Base-by-base conservation (phyloP, 2,888 invertebrate species). In the Lasiommata megera region DNA sequence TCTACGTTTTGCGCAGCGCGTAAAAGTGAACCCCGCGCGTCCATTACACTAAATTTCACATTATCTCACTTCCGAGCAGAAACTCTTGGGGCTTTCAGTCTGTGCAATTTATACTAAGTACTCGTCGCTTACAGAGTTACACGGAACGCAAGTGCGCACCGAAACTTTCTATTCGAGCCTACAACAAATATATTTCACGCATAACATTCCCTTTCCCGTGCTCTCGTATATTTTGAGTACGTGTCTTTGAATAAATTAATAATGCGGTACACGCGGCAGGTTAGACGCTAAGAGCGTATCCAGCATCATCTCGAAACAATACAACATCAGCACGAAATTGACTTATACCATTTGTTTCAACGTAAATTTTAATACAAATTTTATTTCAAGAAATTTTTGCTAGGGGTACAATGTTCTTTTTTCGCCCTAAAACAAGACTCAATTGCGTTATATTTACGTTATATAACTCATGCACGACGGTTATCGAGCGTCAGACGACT, bases 201-300 rank as follows among this genome's bases (percentile, higher is more conserved):
- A 64, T 58, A 54, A 52, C 46, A 56, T 53, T 60, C 34, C 53
- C 63, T 73, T 73, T 75, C 69, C 68, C 70, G 69, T 73, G 72
- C 66, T 67, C 70, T 71, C 65, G 61, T 71, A 67, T 69, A 69
- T 72, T 69, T 70, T 54, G 66, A 68, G 69, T 70, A 70, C 75
- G 72, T 76, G 75, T 69, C 70, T 67, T 54, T 65, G 73, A 73
- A 77, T 79, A 73, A 67, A 75, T 78, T 73, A 75, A 64, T 31
- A 61, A 47, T 64, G 37, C n/a, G 38, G 34, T 29, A 18, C 44
- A 46, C 12, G 44, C 40, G 3, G 37, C 47, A 37, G 44, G 34
- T 11, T 23, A 31, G 9, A 31, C 31, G 31, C 31, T 31, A 9
- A 31, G 31, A 31, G 31, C 3, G 28, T 28, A 7, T 28, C 28